Evolutionary conservation across 2,888 invertebrate genomes (phyloP).

Genomic region (Podotricha telesiphe): DNA sequence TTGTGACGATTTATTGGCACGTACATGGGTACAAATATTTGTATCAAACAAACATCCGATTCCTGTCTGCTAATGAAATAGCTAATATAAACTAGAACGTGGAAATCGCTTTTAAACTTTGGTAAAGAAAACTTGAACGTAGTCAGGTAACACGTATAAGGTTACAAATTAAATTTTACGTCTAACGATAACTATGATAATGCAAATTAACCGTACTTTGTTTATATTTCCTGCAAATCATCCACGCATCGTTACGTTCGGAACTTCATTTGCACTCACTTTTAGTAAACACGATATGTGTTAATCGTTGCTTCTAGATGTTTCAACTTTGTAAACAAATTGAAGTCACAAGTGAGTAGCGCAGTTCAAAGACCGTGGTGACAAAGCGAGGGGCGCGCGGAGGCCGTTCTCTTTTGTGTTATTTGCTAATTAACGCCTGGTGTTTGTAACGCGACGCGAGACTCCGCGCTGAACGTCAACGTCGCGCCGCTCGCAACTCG

Average conservation of each 20-base stretch:
- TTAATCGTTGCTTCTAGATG: slow-evolving; percentile 53
- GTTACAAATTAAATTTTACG: background rate
- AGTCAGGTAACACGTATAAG: background rate
- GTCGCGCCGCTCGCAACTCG: too few species aligned
- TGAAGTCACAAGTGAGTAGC: slow-evolving; percentile 51
- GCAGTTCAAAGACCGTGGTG: slow-evolving; percentile 71
- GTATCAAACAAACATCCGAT: background rate
- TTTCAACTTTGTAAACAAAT: slow-evolving; percentile 58
- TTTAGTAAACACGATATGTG: slow-evolving; percentile 11
- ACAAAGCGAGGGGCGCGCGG: slow-evolving; percentile 50
- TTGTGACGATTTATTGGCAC: slow-evolving; percentile 7
- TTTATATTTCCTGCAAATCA: slow-evolving; percentile 12
- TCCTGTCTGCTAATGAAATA: background rate
- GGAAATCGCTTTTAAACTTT: background rate
- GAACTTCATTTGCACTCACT: slow-evolving; percentile 21
- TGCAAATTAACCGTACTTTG: slow-evolving; percentile 7
- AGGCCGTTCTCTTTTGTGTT: slow-evolving; percentile 46
- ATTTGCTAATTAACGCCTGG: slow-evolving; percentile 46
- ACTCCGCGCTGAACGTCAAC: slow-evolving; percentile 25
- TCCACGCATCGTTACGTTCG: slow-evolving; percentile 9
- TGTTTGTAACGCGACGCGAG: slow-evolving; percentile 34
- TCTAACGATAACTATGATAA: background rate
- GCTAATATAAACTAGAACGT: background rate
- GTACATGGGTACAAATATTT: background rate
- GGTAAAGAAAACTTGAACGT: background rate